These are phyloP conservation scores for Platycercus adscitus DNA, from an alignment of 2,113 vertebrate genomes.

Conservation along the genomic window DNA sequence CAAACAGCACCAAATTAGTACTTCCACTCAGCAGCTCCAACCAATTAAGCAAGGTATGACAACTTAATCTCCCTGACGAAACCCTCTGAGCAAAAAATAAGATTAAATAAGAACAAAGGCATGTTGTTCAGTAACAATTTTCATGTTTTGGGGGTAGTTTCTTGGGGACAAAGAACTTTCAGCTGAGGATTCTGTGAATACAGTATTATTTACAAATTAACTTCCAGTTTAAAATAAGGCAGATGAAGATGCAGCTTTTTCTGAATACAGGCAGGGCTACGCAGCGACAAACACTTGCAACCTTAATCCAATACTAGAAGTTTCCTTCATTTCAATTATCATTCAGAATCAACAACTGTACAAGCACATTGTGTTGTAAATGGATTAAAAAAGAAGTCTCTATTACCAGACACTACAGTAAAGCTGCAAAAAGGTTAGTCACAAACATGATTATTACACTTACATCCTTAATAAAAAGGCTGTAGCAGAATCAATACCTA, in stretches of 20 bases:
- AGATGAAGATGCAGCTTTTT: neutral
- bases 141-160: neutral
- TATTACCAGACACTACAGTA: neutral
- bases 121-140: neutral
- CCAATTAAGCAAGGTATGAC: neutral
- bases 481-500: neutral
- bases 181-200: neutral
- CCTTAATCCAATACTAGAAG: neutral
- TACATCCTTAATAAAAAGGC: neutral
- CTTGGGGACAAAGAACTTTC: neutral
- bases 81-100: neutral
- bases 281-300: neutral
- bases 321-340: neutral
- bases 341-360: neutral
- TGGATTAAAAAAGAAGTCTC: neutral
- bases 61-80: slow-evolving; percentile 12
- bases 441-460: neutral
- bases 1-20: neutral
- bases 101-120: neutral
- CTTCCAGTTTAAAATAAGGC: neutral
- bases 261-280: neutral
- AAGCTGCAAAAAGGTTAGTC: neutral
- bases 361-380: neutral
- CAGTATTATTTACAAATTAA: neutral
- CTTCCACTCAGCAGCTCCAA: neutral